These are phyloP conservation scores for Macroglossus sobrinus DNA, from an alignment of 2,113 vertebrate species.

Conservation along the genomic window DNA sequence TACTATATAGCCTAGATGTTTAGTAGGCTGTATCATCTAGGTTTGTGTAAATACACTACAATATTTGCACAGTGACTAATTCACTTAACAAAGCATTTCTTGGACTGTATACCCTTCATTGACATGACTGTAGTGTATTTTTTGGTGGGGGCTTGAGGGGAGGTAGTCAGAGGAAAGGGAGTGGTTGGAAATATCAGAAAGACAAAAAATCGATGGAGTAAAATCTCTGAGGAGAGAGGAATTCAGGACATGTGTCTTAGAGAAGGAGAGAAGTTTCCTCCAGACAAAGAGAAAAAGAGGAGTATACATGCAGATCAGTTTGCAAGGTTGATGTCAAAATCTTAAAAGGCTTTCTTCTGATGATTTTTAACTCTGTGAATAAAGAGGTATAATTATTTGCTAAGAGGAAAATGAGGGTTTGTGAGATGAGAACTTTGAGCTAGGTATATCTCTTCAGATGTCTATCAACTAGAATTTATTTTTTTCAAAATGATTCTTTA, in stretches of 20 bases:
- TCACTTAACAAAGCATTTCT: neutral
- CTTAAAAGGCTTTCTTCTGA: neutral
- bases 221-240: neutral
- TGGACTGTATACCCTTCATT: neutral
- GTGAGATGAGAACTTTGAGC: neutral
- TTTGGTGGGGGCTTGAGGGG: no score
- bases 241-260: neutral
- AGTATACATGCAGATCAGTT: neutral
- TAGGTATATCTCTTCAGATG: neutral
- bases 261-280: neutral
- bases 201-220: neutral
- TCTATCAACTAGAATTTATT: neutral
- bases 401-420: neutral
- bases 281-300: neutral
- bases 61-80: neutral
- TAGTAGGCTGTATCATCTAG: neutral
- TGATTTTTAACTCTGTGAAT: neutral
- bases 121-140: neutral
- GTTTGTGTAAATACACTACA: neutral
- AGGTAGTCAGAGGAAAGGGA: neutral
- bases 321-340: neutral
- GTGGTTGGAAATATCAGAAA: neutral
- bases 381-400: neutral
- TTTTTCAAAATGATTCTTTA: neutral
- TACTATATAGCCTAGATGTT: no score